Evolutionary conservation across 2,113 vertebrate species (phyloP).

Genomic region (Aspiorhynchus laticeps): DNA sequence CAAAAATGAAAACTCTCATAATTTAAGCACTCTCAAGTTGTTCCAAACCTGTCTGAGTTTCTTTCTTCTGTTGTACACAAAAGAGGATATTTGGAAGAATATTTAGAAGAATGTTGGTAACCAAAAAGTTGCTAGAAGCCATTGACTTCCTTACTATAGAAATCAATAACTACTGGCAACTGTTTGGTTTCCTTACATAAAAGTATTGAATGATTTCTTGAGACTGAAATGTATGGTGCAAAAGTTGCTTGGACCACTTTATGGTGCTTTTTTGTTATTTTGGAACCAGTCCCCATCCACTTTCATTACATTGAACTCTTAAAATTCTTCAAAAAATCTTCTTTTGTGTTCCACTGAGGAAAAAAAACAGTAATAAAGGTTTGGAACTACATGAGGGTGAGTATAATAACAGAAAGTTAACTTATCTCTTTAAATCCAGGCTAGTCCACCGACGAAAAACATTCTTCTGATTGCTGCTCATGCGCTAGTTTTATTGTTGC

Average conservation of each 20-base stretch:
- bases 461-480: background rate
- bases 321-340: background rate
- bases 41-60: no score
- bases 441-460: background rate
- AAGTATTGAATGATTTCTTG: no score
- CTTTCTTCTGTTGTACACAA: no score
- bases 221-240: no score
- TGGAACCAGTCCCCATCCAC: background rate
- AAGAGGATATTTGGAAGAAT: no score
- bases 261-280: background rate
- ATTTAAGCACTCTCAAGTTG: background rate
- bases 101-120: no score
- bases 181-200: no score
- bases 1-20: background rate
- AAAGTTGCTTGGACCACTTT: no score
- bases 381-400: background rate
- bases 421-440: background rate
- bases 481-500: slow-evolving; percentile 2
- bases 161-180: no score
- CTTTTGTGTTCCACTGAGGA: background rate
- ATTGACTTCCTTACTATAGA: no score
- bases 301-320: background rate
- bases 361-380: background rate
- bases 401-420: background rate
- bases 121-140: no score